Base-by-base conservation (phyloP, 2,797 vertebrate genomes). In the Propithecus deckenii region DNA sequence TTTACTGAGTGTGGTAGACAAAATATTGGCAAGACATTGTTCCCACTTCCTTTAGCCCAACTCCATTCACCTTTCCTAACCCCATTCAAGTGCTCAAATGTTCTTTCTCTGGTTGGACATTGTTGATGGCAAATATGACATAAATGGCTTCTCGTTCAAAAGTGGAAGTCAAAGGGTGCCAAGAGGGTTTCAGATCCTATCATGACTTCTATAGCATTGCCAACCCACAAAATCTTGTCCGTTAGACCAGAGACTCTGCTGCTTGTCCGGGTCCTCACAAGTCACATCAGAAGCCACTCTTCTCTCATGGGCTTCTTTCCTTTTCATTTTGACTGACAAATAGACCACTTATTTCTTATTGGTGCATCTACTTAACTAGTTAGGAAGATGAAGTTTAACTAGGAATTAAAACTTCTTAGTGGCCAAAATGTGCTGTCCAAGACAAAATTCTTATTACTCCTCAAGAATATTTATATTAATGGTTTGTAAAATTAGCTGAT, bases 401-500 rank as follows among this genome's bases (percentile, higher is more conserved):
- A 86, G 23, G 35, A 88, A 61, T 32, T 92, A 46, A 86, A 41
- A 65, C 35, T 86, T 89, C 52, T 75, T 84, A 78, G 22, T 74
- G 75, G 12, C 7, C 30, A 61, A 94, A 95, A 89, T 80, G 38
- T 90, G 4, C 32, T 74, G 20, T 83, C 6, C 35, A 84, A 79
- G 32, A 67, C 18, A 94, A 61, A 69, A 43, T 79, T 81, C 35
- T 87, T 88, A 17, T 59, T 89, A 61, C 35, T 78, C 17, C 46
- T 76, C 30, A n/a, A 38, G 59, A 89, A 11, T 78, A 41, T 81
- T 61, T 80, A 1, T 30, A 41, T 81, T 61, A 75, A 1, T 30
- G 86, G 14, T 84, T 93, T 91, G 2, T 74, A 94, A 89, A 89
- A 75, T 6, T 86, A 80, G 57, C 46, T 90, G 18, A n/a, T 86